These are phyloP conservation scores for Hyles vespertilio DNA, from an alignment of 1,140 invertebrate species.

Conservation along the genomic window DNA sequence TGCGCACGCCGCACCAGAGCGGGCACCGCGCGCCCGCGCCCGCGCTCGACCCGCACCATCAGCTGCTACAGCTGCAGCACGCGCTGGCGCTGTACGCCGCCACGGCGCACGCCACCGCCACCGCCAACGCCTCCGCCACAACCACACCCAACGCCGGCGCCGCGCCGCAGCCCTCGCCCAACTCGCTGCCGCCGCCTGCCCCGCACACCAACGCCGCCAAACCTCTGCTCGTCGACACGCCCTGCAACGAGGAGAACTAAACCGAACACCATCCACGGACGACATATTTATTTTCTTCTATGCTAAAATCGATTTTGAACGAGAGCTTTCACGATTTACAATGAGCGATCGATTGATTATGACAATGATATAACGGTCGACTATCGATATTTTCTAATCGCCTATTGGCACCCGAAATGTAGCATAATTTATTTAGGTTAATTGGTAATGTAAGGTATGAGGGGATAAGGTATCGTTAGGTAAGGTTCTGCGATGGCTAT, in stretches of 20 bases:
- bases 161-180: slow-evolving; percentile 46
- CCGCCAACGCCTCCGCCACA: slow-evolving; percentile 40
- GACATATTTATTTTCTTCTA: neutral
- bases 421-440: slow-evolving; percentile 63
- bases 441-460: slow-evolving; percentile 52
- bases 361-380: slow-evolving; percentile 29
- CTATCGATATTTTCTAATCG: slow-evolving; percentile 49
- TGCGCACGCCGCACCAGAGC: slow-evolving; percentile 66
- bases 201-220: slow-evolving; percentile 46
- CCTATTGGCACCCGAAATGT: slow-evolving; percentile 56
- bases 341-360: slow-evolving; percentile 18
- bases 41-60: slow-evolving; percentile 56
- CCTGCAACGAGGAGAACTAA: slow-evolving; percentile 64
- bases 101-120: slow-evolving; percentile 55
- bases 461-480: slow-evolving; percentile 62
- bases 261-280: neutral
- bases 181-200: slow-evolving; percentile 39
- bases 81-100: slow-evolving; percentile 64
- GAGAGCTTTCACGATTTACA: slow-evolving; percentile 21
- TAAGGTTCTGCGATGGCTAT: slow-evolving; percentile 56
- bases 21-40: slow-evolving; percentile 64
- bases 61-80: slow-evolving; percentile 65
- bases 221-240: slow-evolving; percentile 63
- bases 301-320: slow-evolving; percentile 17
- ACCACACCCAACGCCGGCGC: slow-evolving; percentile 28